Percentiles rank a stretch among this genome's conserved stretches.
These are phyloP conservation scores for Apostichopus californicus DNA, from an alignment of 35 echinoderm and acorn worm species.

Conservation along the genomic window DNA sequence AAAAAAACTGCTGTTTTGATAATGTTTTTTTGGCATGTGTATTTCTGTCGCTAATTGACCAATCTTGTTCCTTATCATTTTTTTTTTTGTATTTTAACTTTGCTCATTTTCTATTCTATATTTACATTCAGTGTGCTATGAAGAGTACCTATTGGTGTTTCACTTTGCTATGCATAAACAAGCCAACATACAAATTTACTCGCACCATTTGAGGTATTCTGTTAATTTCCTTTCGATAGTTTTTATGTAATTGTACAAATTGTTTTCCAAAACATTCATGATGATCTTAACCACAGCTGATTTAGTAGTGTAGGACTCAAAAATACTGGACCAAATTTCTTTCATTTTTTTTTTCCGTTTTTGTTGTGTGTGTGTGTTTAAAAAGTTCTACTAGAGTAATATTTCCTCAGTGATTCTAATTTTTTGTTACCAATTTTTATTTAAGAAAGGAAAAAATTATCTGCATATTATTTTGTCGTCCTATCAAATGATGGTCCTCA, in stretches of 20 bases:
- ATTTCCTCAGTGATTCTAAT: background rate
- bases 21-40: background rate
- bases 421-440: background rate
- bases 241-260: background rate
- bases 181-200: constrained; percentile 13
- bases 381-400: background rate
- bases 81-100: constrained; percentile 19
- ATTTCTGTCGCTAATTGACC: background rate
- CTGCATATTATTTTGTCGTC: background rate
- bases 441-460: background rate
- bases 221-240: background rate
- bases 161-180: constrained; percentile 32
- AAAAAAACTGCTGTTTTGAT: background rate
- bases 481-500: background rate
- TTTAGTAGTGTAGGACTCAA: constrained; percentile 18
- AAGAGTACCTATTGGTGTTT: constrained; percentile 6
- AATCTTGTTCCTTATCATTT: background rate
- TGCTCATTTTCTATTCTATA: background rate
- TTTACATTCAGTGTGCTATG: constrained; percentile 44
- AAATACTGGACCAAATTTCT: constrained; percentile 36
- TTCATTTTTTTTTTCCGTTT: constrained; percentile 13
- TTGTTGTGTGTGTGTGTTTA: background rate
- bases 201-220: background rate
- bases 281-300: constrained; percentile 13
- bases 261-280: background rate